Base-by-base conservation (phyloP, 2,888 invertebrate species). In the Pediacus dermestoides region DNA sequence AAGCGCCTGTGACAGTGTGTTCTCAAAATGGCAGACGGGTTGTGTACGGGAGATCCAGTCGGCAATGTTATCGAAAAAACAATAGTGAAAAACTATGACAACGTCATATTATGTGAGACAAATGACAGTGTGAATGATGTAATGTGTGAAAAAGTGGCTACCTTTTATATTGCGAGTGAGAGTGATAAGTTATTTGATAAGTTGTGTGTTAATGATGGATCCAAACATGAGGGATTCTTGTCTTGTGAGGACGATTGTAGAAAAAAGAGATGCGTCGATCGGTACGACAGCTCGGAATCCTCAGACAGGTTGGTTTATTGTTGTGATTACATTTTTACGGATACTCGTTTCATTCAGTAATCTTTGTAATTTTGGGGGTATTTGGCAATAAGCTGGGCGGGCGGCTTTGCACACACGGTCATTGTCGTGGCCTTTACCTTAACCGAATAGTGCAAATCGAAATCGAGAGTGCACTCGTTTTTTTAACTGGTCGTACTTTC, bases 201-300 rank as follows among this genome's bases (percentile, higher is more conserved):
- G 54, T 58, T 65, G 58, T 59, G 61, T 57, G 48, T 37, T 52
- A 47, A 50, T 34, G 38, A 48, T 48, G 47, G 45, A 42, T 37
- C 40, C 39, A 50, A 51, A 49, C 57, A 63, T 56, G 66, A 64
- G 59, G 64, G 62, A 57, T 60, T 65, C 55, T 50, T 45, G 43
- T 37, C 48, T 39, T 45, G 45, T 33, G 44, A 57, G 52, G 58
- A 60, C 42, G 80, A 79, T 58, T 82, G 79, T 66, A 78, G 83
- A 70, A 86, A 84, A 74, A 89, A 87, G 74, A 78, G 90, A 73
- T 88, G 89, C 74, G 78, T 86, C 70, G 88, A 90, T 80, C 81
- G 89, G 75, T 90, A 88, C 76, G 90, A 91, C 78, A 90, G 89
- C 72, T 89, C 89, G 63, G 90, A 90, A 75, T 89, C 89, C 64